These are phyloP conservation scores for Spisula subtruncata DNA, from an alignment of 2,888 invertebrate species.

Conservation along the genomic window DNA sequence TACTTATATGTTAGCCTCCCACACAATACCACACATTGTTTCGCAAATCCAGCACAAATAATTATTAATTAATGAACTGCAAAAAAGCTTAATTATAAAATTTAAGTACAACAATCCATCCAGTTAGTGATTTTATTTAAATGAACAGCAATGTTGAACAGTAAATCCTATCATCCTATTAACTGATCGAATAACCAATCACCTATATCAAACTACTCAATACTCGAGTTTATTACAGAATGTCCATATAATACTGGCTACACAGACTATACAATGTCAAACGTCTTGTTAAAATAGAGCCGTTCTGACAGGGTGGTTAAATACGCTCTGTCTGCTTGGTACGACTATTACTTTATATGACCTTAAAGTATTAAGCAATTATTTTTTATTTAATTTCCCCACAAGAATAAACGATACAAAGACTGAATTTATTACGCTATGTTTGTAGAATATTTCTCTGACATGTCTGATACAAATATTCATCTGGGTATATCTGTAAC, in stretches of 20 bases:
- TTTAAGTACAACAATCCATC: neutral
- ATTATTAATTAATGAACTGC: neutral
- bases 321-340: conserved; percentile 4
- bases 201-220: neutral
- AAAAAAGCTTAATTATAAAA: neutral
- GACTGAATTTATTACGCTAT: neutral
- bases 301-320: neutral
- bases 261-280: neutral
- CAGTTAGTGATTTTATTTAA: neutral
- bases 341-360: conserved; percentile 1
- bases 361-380: neutral
- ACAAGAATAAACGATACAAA: conserved; percentile 3
- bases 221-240: conserved; percentile 1
- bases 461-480: neutral
- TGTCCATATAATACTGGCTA: neutral
- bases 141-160: neutral
- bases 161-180: conserved; percentile 8
- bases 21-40: neutral
- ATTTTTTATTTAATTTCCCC: conserved; percentile 19
- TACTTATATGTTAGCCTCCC: neutral
- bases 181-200: conserved; percentile 1
- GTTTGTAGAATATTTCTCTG: neutral
- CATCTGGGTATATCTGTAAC: neutral
- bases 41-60: neutral
- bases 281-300: neutral